Evolutionary conservation across 2,888 invertebrate genomes (phyloP).

Genomic region (Tenthredo scrophulariae): DNA sequence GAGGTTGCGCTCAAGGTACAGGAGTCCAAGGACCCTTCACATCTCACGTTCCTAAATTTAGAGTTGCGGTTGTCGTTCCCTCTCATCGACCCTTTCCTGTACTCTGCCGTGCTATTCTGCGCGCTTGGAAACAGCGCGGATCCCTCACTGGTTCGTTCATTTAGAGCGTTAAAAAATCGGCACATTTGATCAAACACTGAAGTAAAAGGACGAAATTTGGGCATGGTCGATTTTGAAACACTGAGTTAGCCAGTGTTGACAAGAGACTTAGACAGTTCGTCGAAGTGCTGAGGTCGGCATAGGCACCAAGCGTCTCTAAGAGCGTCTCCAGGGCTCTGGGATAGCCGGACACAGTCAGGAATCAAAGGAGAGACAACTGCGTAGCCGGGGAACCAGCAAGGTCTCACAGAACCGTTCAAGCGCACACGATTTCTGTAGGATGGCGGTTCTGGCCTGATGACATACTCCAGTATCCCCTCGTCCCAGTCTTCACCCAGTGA

Average conservation of each 20-base stretch:
- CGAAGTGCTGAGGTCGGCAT: conserved; percentile 64
- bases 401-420: conserved; percentile 62
- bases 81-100: not conserved
- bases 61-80: conserved; percentile 1
- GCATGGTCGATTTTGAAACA: not conserved
- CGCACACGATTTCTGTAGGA: conserved; percentile 60
- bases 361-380: conserved; percentile 57
- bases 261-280: conserved; percentile 63
- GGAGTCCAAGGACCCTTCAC: conserved; percentile 12
- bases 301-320: conserved; percentile 62
- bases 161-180: not conserved
- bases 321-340: conserved; percentile 61
- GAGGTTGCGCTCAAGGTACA: not conserved
- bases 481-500: conserved; percentile 41
- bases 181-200: not conserved
- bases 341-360: conserved; percentile 62
- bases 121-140: not conserved
- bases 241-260: conserved; percentile 58
- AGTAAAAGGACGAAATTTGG: not conserved
- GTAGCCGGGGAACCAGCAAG: conserved; percentile 63
- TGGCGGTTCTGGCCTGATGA: conserved; percentile 58
- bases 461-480: conserved; percentile 58
- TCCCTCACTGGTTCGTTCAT: not conserved
- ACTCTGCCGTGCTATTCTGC: not conserved
- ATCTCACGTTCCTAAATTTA: conserved; percentile 17